phyloP scores from a whole-genome alignment of 2,888 invertebrate genomes.

The Drosophila merina region DNA sequence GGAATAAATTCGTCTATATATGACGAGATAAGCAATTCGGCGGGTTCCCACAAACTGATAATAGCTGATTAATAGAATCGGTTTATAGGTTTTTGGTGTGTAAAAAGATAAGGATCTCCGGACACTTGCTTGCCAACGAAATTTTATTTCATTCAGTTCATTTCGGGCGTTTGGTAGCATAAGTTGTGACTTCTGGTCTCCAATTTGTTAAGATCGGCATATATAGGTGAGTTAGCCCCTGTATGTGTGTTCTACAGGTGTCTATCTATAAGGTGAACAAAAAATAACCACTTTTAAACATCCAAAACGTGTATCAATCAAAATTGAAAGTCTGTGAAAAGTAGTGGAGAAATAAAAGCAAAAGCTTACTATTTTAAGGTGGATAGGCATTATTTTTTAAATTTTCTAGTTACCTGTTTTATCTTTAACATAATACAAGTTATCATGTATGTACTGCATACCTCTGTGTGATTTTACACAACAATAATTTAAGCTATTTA shows the following conservation, averaged over 20 bases:
- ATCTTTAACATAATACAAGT: not conserved
- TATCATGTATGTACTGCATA: not conserved
- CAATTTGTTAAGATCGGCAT: slow-evolving; percentile 10
- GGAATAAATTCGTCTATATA: slow-evolving; percentile 1
- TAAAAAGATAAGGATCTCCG: slow-evolving; percentile 27
- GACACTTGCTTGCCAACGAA: not conserved
- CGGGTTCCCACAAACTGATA: slow-evolving; percentile 40
- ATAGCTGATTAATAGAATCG: slow-evolving; percentile 33
- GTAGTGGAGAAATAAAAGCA: too few relatives aligned
- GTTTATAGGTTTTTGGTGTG: slow-evolving; percentile 29
- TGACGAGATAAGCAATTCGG: slow-evolving; percentile 18
- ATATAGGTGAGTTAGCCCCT: slow-evolving; percentile 6
- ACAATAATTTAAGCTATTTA: slow-evolving; percentile 19
- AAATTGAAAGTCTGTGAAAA: too few relatives aligned
- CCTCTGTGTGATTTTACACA: slow-evolving; percentile 10
- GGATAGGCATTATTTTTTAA: not conserved
- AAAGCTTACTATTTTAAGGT: not conserved
- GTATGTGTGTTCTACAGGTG: not conserved
- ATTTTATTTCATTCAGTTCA: slow-evolving; percentile 38
- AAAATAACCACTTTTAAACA: not conserved
- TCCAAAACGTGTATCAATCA: too few relatives aligned
- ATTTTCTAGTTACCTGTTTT: not conserved
- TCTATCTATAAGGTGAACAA: not conserved
- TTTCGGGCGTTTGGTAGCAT: slow-evolving; percentile 13
- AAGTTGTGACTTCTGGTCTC: slow-evolving; percentile 24